Percentiles rank a stretch among this genome's conserved stretches.
Evolutionary conservation across 2,888 invertebrate species (phyloP).

Genomic region (Tromatobia lineatoria): DNA sequence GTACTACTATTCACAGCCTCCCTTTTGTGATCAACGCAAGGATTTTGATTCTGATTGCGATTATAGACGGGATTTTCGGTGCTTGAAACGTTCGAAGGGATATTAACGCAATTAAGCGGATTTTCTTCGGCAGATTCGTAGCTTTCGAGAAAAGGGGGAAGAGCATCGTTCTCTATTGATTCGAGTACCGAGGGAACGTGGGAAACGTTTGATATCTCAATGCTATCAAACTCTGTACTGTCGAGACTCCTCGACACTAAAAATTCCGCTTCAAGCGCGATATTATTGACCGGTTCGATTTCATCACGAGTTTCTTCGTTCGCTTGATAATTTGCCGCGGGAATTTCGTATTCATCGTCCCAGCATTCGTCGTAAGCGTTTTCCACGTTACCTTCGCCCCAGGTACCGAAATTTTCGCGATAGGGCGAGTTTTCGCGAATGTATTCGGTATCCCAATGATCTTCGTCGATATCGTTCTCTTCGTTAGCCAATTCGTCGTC

Average conservation of each 20-base stretch:
- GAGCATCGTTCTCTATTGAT: background rate
- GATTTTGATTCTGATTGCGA: constrained; percentile 11
- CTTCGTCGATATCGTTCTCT: constrained; percentile 3
- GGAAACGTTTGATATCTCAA: constrained; percentile 23
- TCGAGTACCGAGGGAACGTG: constrained; percentile 21
- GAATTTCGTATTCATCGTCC: constrained; percentile 57
- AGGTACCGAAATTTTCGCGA: constrained; percentile 11
- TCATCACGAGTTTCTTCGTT: constrained; percentile 13
- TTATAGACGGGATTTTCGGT: background rate
- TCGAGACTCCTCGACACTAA: constrained; percentile 38
- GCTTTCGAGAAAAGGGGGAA: background rate
- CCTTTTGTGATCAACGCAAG: constrained; percentile 10
- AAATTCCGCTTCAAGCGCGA: constrained; percentile 23
- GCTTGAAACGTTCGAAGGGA: background rate
- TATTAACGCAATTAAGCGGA: background rate
- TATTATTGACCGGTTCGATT: background rate
- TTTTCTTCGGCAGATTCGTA: constrained; percentile 5
- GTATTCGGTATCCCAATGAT: constrained; percentile 5
- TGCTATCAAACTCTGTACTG: constrained; percentile 14
- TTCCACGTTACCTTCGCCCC: constrained; percentile 33
- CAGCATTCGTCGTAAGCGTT: constrained; percentile 54
- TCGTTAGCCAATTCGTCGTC: constrained; percentile 25
- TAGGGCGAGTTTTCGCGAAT: constrained; percentile 9
- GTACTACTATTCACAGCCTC: constrained; percentile 5
- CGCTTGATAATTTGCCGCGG: background rate